These are phyloP conservation scores for Simalia tracyae DNA, from an alignment of 2,797 vertebrate species.

Conservation along the genomic window DNA sequence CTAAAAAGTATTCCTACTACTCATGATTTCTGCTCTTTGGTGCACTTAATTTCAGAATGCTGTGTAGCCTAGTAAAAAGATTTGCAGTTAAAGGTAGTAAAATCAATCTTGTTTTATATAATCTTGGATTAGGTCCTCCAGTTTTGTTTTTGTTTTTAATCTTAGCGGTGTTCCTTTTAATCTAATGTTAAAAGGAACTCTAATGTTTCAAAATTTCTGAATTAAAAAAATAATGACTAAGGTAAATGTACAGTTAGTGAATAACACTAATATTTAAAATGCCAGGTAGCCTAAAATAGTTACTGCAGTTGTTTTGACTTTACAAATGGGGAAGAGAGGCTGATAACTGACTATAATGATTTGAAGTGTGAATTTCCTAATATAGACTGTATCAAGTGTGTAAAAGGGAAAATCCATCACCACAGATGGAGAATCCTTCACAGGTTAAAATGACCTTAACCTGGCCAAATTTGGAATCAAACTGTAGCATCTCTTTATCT, in stretches of 20 bases:
- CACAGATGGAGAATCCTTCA: neutral
- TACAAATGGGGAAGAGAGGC: neutral
- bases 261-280: neutral
- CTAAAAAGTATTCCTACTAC: conserved; percentile 59
- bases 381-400: neutral
- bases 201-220: conserved; percentile 3
- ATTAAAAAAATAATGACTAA: conserved; percentile 16
- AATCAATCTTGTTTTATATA: conserved; percentile 10
- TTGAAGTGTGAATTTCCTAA: neutral
- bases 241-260: conserved; percentile 12
- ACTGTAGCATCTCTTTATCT: neutral
- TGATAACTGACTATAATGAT: neutral
- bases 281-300: neutral
- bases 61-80: conserved; percentile 34
- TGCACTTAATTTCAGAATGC: conserved; percentile 48
- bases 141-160: neutral
- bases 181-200: neutral
- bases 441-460: neutral
- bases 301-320: neutral
- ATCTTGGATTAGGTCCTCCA: conserved; percentile 6
- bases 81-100: conserved; percentile 15
- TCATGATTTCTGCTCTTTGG: conserved; percentile 50
- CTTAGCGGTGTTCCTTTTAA: neutral
- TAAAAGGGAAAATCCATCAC: neutral
- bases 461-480: neutral